Evolutionary conservation across 2,797 vertebrate genomes (phyloP).

Genomic region (Lemur catta): DNA sequence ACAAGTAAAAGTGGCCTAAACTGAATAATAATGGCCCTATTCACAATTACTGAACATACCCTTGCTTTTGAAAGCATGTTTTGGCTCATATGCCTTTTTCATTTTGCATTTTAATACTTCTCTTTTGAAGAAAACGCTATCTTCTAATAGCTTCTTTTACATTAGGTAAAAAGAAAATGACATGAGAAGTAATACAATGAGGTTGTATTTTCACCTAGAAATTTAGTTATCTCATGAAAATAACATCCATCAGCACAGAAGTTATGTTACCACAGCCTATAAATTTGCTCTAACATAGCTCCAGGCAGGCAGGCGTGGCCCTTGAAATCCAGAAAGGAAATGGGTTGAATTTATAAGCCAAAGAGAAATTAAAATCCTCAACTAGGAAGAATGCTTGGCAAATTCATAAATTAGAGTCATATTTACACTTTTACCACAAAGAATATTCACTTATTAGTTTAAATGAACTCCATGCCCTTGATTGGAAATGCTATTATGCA

Average conservation of each 20-base stretch:
- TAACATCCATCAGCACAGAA: not conserved
- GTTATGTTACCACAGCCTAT: not conserved
- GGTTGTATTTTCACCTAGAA: not conserved
- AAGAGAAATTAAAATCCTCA: conserved; percentile 29
- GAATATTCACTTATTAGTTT: conserved; percentile 28
- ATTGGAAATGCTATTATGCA: not conserved
- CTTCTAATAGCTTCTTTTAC: not conserved
- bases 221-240: not conserved
- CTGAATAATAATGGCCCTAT: not conserved
- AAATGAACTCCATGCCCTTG: not conserved
- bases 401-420: not conserved
- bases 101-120: not conserved
- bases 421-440: conserved; percentile 14
- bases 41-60: not conserved
- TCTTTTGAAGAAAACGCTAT: not conserved
- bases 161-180: not conserved
- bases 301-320: not conserved
- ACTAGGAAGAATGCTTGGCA: not conserved
- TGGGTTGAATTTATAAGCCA: not conserved
- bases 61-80: not conserved
- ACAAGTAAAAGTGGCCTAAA: not conserved
- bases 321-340: not conserved
- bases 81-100: not conserved
- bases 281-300: not conserved
- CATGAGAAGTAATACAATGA: not conserved